Percentiles rank a stretch among this genome's conserved stretches.
phyloP scores from a whole-genome alignment of 92 coral and sea anemone species.

The Metridium senile region DNA sequence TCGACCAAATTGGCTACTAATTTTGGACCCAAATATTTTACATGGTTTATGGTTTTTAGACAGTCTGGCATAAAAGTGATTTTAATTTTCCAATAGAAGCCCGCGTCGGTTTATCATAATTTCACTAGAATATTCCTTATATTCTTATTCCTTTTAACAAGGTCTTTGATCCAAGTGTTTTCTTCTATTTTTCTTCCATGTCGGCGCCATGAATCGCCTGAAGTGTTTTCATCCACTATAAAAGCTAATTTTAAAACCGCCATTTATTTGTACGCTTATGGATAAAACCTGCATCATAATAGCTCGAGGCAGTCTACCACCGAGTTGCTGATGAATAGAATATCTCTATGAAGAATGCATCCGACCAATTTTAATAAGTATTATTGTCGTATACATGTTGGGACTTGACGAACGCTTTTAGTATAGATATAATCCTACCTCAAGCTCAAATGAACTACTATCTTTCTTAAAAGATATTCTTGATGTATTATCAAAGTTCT shows the following conservation, averaged over 20 bases:
- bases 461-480: too few species aligned
- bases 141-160: neutral
- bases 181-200: neutral
- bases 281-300: conserved; percentile 11
- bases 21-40: too few species aligned
- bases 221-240: conserved; percentile 8
- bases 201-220: conserved; percentile 19
- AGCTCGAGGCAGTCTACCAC: conserved; percentile 19
- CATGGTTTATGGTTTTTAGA: too few species aligned
- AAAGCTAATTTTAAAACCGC: conserved; percentile 30
- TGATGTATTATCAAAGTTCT: too few species aligned
- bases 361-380: neutral
- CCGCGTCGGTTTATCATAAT: too few species aligned
- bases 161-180: neutral
- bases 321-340: conserved; percentile 1
- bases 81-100: too few species aligned
- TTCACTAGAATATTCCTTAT: conserved; percentile 1
- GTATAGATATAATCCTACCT: too few species aligned
- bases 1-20: too few species aligned
- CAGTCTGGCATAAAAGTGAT: too few species aligned
- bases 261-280: conserved; percentile 17
- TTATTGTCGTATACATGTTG: neutral
- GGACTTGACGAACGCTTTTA: neutral
- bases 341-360: conserved; percentile 9
- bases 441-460: too few species aligned